Percentiles rank a stretch among this genome's conserved stretches.
These are phyloP conservation scores for Botia almorhae DNA, from an alignment of 2,797 vertebrate species.

Conservation along the genomic window DNA sequence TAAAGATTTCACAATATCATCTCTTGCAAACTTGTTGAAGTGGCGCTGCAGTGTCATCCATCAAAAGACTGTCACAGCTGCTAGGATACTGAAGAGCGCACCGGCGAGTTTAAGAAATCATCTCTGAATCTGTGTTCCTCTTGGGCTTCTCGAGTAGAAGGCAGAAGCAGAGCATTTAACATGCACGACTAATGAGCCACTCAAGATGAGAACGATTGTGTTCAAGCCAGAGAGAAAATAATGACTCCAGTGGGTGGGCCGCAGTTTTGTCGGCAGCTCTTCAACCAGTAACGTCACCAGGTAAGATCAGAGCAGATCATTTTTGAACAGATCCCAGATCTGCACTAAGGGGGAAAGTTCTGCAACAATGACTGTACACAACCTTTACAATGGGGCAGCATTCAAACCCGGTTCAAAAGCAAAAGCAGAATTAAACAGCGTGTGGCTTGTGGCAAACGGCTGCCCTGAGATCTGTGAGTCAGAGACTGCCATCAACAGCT, in stretches of 20 bases:
- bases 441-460: slow-evolving; percentile 49
- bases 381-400: slow-evolving; percentile 14
- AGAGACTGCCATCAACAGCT: slow-evolving; percentile 55
- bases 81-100: slow-evolving; percentile 23
- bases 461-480: slow-evolving; percentile 34
- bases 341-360: slow-evolving; percentile 1
- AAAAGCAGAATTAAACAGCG: slow-evolving; percentile 40
- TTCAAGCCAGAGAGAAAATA: slow-evolving; percentile 32
- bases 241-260: slow-evolving; percentile 36
- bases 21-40: neutral
- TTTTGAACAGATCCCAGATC: slow-evolving; percentile 8
- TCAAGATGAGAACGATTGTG: slow-evolving; percentile 31
- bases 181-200: slow-evolving; percentile 41
- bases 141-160: neutral
- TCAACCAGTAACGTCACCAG: slow-evolving; percentile 1
- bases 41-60: neutral
- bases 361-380: neutral
- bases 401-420: slow-evolving; percentile 33
- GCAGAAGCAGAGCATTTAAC: slow-evolving; percentile 28
- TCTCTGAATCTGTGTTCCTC: neutral
- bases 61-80: slow-evolving; percentile 20
- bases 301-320: slow-evolving; percentile 12
- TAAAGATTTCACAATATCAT: slow-evolving; percentile 4
- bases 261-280: neutral
- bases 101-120: slow-evolving; percentile 1